Conservation (phyloP, 2,797 vertebrate species). For the Chaetodon trifasciatus region DNA sequence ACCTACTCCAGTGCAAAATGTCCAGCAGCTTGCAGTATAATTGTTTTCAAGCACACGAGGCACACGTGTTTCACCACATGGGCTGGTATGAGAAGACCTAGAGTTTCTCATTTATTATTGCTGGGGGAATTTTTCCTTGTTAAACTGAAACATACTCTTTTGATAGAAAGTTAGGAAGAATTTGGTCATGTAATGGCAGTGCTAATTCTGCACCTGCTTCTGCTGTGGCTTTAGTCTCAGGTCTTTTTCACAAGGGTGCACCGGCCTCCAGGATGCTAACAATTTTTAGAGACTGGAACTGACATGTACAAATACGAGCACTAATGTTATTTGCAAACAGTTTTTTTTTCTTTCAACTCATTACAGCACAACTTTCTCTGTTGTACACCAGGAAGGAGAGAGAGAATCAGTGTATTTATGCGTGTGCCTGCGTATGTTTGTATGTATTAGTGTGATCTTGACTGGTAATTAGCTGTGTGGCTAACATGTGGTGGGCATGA, state of each 20-base stretch:
- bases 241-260: neutral
- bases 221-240: neutral
- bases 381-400: conserved; percentile 11
- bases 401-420: neutral
- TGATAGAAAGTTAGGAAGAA: neutral
- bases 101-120: neutral
- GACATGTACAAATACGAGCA: neutral
- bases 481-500: conserved; percentile 36
- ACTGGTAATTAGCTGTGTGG: conserved; percentile 48
- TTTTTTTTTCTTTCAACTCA: neutral
- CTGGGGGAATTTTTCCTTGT: neutral
- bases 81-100: neutral
- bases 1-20: conserved; percentile 2
- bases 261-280: neutral
- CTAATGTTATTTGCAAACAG: neutral
- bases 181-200: neutral
- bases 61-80: neutral
- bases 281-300: neutral
- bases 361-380: neutral
- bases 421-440: neutral
- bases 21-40: conserved; percentile 16
- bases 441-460: conserved; percentile 24
- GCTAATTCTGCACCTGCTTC: neutral
- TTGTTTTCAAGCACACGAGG: conserved; percentile 10
- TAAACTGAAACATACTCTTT: neutral